Base-by-base conservation (phyloP, 2,888 invertebrate genomes). In the Apantesis nais region DNA sequence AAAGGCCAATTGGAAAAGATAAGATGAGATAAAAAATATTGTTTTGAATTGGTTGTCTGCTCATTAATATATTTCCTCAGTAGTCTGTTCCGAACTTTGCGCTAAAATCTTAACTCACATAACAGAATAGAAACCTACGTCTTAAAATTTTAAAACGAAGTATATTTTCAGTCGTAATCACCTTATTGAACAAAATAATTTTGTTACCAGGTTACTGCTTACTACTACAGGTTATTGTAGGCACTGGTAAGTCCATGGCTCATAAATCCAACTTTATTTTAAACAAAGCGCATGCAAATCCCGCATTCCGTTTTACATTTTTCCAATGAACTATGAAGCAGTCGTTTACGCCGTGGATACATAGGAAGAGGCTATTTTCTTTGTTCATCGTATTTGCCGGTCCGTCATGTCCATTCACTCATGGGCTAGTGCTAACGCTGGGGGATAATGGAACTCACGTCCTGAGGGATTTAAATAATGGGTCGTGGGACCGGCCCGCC, bases 381-480 rank as follows among this genome's bases (percentile, higher is more conserved):
- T 85, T 87, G 85, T 87, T 83, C 84, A 81, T 79, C 83, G 85
- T 79, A 86, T 86, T 88, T 84, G 76, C 79, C 77, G 79, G 83
- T 79, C 82, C 83, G 86, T 85, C 85, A 86, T 86, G 88, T 86
- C 89, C 89, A 89, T 86, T 89, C 85, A 85, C 82, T 82, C 76
- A 80, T 78, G 81, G 83, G 85, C 82, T 84, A 79, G 82, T 78
- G 78, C 78, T 82, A 78, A 78, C 83, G 81, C 83, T 78, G 77
- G 78, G 87, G 89, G 88, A 89, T 91, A 92, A 91, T 91, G 89
- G 89, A 87, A 84, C 88, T 88, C 85, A 83, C 88, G 86, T 90
- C 91, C 87, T 86, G 87, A 87, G 90, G 92, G 93, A 92, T 92
- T 92, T 90, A 90, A 92, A 91, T 92, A 93, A 93, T 91, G 86